Evolutionary conservation across 2,113 vertebrate species (phyloP), one percentile per base, ranked within the genome.

Genomic region (Orthochromis malagaraziensis): DNA sequence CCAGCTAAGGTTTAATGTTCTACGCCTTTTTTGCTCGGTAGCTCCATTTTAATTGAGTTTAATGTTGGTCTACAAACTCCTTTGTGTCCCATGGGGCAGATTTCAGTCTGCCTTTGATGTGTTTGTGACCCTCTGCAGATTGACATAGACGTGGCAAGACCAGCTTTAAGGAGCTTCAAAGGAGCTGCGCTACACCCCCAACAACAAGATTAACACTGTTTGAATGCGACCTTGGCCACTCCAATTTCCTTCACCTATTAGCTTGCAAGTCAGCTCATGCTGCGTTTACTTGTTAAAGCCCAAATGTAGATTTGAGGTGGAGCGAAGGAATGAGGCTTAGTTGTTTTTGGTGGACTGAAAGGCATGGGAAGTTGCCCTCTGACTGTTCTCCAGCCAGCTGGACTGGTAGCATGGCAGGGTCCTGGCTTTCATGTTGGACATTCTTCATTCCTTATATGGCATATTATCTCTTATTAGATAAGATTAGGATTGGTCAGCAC

Each of bases 81-180:
- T 70, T 49, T 7, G 53, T 51, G 58, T 63, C 85, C 51, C 81
- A 21, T 45, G 10, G 83, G 54, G 45, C 81, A 9, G 84, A 24
- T 81, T 54, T 35, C 81, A 42, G 47, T 83, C 85, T 84, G 88
- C 85, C 81, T 33, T 77, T 24, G 19, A 83, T 83, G 40, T 68
- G 82, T 88, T 84, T 84, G 79, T 14, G 86, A 70, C 81, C 82
- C 86, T 93, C 87, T 80, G 91, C 88, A 90, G 91, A 94, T 89
- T 94, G 94, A 96, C 94, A 94, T 88, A 93, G 91, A 94, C 79
- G 86, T 92, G 90, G 89, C 87, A 90, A 82, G 94, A 96, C 93
- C 83, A 53, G 90, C 88, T 90, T 84, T 90, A 88, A 85, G 84
- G 38, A 81, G 92, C 94, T 96, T 97, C 95, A 96, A 96, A 96